phyloP scores from a whole-genome alignment of 2,113 vertebrate species.

The Plecturocebus donacophilus region DNA sequence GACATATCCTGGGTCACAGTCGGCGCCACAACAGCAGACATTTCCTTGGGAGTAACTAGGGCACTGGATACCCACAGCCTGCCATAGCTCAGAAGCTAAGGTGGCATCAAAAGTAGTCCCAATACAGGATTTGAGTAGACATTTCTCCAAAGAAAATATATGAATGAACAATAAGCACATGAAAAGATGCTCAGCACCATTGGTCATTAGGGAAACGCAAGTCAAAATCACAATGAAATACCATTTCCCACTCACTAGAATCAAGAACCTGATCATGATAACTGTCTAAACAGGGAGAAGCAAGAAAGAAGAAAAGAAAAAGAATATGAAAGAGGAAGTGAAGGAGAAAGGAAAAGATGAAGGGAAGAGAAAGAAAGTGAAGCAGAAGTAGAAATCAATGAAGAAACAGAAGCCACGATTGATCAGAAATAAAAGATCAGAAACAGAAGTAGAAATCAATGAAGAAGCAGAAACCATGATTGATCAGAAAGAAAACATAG shows the following conservation, averaged over 20 bases:
- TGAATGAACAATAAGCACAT: neutral
- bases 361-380: slow-evolving; percentile 90
- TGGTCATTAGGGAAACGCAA: neutral
- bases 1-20: neutral
- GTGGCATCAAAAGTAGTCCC: neutral
- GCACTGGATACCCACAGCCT: neutral
- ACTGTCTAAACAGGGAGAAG: slow-evolving; percentile 91
- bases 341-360: slow-evolving; percentile 89
- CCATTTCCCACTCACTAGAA: neutral
- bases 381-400: slow-evolving; percentile 95
- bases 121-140: neutral
- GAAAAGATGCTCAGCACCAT: neutral
- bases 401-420: slow-evolving; percentile 92
- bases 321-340: slow-evolving; percentile 90
- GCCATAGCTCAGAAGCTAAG: neutral
- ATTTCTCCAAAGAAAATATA: neutral
- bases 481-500: slow-evolving; percentile 92
- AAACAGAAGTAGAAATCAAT: slow-evolving; percentile 95
- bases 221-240: neutral
- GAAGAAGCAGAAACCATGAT: slow-evolving; percentile 93
- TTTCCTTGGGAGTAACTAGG: neutral
- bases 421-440: slow-evolving; percentile 92
- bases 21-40: neutral
- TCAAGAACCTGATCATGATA: slow-evolving; percentile 93
- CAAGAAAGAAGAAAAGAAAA: slow-evolving; percentile 88